Base-by-base conservation (phyloP, 1,140 invertebrate genomes). In the Megalopta genalis region DNA sequence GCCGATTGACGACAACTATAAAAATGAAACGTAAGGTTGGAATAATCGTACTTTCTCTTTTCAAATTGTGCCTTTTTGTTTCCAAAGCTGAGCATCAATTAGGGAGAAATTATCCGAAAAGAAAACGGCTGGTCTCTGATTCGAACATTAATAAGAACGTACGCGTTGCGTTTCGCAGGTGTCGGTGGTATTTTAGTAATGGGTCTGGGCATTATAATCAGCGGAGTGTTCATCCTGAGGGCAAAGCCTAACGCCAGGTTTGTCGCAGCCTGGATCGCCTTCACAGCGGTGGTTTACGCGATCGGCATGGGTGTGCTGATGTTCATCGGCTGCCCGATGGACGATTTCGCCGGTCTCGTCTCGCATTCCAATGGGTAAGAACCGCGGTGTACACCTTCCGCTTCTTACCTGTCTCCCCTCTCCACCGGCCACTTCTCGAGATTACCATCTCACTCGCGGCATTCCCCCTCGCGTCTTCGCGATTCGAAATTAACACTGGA, bases 171-270 rank as follows among this genome's bases (percentile, higher is more conserved):
- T 52, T 52, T 52, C 16, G 16, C 92, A 97, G 97, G 97, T 88
- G 95, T 98, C 83, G 97, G 97, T 81, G 98, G 98, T 80, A 98
- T 98, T 85, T 93, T 98, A 67, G 97, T 98, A 32, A 98, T 98
- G 97, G 97, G 97, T 63, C 86, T 97, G 70, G 97, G 97, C 76
- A 97, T 98, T 84, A 96, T 98, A 86, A 95, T 97, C 63, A 97
- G 96, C 80, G 97, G 97, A 3, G 94, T 97, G 46, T 97, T 97
- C 81, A 98, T 98, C 78, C 90, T 98, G 54, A 95, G 95, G 88
- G 93, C 95, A 67, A 97, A 97, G 86, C 97, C 97, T 2, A 97
- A 96, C 60, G 97, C 97, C 5, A 93, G 95, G 82, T 96, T 96
- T 83, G 97, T 98, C 6, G 97, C 98, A 23, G 96, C 95, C 16